Percentiles rank a stretch among this genome's conserved stretches.
These are phyloP conservation scores for Pangasianodon gigas DNA, from an alignment of 2,113 vertebrate genomes.

Conservation along the genomic window DNA sequence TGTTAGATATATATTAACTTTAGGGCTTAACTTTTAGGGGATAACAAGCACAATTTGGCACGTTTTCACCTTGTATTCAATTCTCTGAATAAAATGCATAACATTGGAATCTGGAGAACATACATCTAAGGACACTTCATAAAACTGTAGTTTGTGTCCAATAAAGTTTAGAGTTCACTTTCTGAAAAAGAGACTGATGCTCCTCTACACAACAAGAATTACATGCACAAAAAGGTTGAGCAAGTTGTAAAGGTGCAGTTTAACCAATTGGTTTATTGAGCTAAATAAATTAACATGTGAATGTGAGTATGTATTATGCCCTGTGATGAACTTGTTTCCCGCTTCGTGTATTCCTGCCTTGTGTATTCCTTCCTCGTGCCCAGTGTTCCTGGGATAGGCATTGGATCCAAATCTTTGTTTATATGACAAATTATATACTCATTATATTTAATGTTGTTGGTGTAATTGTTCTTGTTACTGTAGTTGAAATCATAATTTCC, in stretches of 20 bases:
- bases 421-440: background rate
- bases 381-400: background rate
- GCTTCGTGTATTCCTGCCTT: background rate
- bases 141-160: background rate
- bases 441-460: background rate
- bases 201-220: background rate
- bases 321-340: background rate
- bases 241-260: background rate
- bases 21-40: background rate
- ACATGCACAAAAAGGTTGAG: background rate
- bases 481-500: background rate
- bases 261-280: background rate
- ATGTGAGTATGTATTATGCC: background rate
- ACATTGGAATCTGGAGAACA: background rate
- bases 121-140: background rate
- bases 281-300: background rate
- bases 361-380: background rate
- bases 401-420: background rate
- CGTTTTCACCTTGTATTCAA: background rate
- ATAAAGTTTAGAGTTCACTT: background rate
- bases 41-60: background rate
- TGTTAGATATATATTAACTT: background rate
- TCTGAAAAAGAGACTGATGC: background rate
- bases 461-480: background rate
- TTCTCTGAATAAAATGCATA: background rate